These are phyloP conservation scores for Egretta garzetta DNA, from an alignment of 2,113 vertebrate genomes.

Conservation along the genomic window DNA sequence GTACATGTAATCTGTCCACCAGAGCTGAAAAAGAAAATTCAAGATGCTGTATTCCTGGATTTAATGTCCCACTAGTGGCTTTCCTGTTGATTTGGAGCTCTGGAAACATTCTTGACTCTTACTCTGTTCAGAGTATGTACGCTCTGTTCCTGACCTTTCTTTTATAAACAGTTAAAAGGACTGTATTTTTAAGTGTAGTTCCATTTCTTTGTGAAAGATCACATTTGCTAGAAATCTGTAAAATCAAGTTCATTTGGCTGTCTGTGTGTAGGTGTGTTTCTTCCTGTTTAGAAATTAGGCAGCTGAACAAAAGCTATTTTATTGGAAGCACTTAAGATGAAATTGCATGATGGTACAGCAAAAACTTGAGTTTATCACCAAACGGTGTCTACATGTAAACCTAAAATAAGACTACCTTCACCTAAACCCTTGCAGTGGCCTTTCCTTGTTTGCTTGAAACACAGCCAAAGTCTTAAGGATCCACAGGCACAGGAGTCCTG, in stretches of 20 bases:
- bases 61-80: neutral
- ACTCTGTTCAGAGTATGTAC: neutral
- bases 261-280: neutral
- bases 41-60: neutral
- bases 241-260: neutral
- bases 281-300: neutral
- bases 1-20: neutral
- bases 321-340: neutral
- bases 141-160: neutral
- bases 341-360: neutral
- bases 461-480: neutral
- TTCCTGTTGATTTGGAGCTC: neutral
- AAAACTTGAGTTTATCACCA: neutral
- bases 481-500: neutral
- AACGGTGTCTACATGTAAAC: neutral
- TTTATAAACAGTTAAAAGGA: neutral
- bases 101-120: neutral
- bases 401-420: neutral
- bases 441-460: neutral
- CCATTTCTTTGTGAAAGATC: neutral
- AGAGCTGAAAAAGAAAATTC: neutral
- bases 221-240: neutral
- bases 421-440: neutral
- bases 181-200: neutral
- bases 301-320: neutral